phyloP scores from a whole-genome alignment of 92 coral and sea anemone genomes.

The Phenganax subtilis region DNA sequence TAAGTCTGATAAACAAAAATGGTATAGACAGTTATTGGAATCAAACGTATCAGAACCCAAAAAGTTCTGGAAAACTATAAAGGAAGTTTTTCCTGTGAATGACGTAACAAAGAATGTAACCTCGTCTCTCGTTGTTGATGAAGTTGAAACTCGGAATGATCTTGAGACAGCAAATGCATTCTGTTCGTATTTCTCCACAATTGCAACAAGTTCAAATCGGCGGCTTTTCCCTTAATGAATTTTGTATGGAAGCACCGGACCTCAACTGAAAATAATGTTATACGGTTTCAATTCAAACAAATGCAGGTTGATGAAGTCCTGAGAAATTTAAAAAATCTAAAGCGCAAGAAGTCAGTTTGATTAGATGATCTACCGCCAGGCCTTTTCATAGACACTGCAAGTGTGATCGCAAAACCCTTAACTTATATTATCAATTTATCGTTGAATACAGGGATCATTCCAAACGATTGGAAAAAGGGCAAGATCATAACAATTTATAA shows the following conservation, averaged over 20 bases:
- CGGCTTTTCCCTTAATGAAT: constrained; percentile 8
- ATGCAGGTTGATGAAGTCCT: constrained; percentile 15
- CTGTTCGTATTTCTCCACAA: constrained; percentile 19
- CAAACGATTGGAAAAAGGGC: constrained; percentile 15
- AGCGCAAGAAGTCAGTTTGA: constrained; percentile 16
- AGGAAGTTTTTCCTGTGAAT: not conserved
- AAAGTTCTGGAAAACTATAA: constrained; percentile 1
- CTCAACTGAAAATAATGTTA: not conserved
- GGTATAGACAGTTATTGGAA: not conserved
- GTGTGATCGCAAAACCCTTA: constrained; percentile 7
- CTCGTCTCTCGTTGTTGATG: not conserved
- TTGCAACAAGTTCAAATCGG: constrained; percentile 9
- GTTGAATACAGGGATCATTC: not conserved
- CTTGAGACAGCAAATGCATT: constrained; percentile 17
- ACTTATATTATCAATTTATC: constrained; percentile 16
- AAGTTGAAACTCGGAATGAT: not conserved
- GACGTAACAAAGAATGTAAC: not conserved
- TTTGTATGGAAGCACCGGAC: constrained; percentile 14
- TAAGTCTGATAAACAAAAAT: constrained; percentile 17
- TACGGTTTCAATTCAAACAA: constrained; percentile 8
- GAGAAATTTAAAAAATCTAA: constrained; percentile 19
- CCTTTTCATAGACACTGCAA: constrained; percentile 16
- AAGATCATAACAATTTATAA: constrained; percentile 21
- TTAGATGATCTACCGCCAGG: constrained; percentile 26
- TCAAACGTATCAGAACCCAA: constrained; percentile 16